Percentiles rank a stretch among this genome's conserved stretches.
phyloP scores from a whole-genome alignment of 2,797 vertebrate species.

The Urosaurus nigricauda region DNA sequence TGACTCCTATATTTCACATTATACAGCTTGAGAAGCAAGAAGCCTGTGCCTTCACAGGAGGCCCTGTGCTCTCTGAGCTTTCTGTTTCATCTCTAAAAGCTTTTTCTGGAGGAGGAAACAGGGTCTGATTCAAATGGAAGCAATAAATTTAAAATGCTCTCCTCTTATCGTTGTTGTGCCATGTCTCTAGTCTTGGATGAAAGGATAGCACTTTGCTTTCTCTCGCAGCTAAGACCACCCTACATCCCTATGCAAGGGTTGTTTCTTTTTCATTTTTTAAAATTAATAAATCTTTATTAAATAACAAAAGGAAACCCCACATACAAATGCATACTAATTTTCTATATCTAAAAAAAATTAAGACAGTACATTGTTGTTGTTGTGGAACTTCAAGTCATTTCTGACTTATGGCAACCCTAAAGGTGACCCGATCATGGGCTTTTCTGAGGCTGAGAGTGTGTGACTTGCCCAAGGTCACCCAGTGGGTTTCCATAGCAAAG shows the following conservation, averaged over 20 bases:
- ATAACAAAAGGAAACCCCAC: too few relatives aligned
- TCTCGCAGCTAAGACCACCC: neutral
- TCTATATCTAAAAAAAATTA: too few relatives aligned
- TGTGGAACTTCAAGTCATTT: too few relatives aligned
- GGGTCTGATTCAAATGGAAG: neutral
- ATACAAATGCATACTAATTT: too few relatives aligned
- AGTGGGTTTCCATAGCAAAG: too few relatives aligned
- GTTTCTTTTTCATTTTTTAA: neutral
- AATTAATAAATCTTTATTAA: too few relatives aligned
- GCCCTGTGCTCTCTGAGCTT: neutral
- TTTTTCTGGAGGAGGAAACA: conserved; percentile 3
- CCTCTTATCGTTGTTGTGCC: neutral
- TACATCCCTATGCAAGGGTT: neutral
- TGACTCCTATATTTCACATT: neutral
- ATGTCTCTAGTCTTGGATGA: neutral
- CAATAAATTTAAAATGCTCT: conserved; percentile 1
- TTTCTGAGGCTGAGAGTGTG: too few relatives aligned
- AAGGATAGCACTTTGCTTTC: neutral
- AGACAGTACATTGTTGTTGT: too few relatives aligned
- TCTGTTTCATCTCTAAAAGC: neutral
- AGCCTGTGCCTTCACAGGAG: neutral
- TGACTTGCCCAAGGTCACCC: too few relatives aligned
- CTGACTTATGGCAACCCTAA: too few relatives aligned
- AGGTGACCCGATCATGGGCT: too few relatives aligned
- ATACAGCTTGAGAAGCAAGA: neutral